Conservation (phyloP, 2,113 vertebrate species). For the Semicossyphus pulcher region DNA sequence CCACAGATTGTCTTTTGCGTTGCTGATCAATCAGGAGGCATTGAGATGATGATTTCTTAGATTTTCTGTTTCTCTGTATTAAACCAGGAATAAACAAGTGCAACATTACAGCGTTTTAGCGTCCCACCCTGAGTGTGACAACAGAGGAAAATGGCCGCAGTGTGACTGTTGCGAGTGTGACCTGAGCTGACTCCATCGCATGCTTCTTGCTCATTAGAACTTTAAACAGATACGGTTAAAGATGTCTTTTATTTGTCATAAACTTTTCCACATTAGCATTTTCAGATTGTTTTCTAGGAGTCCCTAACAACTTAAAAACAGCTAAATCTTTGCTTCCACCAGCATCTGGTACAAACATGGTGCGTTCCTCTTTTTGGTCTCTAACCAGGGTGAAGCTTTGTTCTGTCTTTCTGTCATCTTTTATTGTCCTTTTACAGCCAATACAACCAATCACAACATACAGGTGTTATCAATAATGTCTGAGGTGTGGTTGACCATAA, state of each 20-base stretch:
- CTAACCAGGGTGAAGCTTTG: constrained; percentile 25
- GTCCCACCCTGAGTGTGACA: too few species aligned
- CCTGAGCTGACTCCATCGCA: constrained; percentile 16
- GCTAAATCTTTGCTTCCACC: background rate
- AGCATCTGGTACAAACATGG: constrained; percentile 51
- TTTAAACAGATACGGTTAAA: background rate
- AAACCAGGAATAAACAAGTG: too few species aligned
- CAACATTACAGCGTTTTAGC: too few species aligned
- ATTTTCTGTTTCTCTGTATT: too few species aligned
- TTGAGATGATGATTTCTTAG: too few species aligned
- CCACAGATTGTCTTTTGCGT: too few species aligned
- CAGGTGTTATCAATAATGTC: constrained; percentile 16
- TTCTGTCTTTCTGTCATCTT: constrained; percentile 16
- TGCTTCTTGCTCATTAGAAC: background rate
- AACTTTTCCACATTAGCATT: background rate
- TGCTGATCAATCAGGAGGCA: too few species aligned
- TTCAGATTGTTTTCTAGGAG: constrained; percentile 6
- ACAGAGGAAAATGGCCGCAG: background rate
- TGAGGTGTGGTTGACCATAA: background rate
- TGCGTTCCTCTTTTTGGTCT: background rate
- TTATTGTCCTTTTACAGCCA: background rate
- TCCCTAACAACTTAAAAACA: constrained; percentile 10
- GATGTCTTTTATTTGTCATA: constrained; percentile 3
- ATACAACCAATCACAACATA: background rate
- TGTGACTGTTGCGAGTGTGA: background rate